Percentiles rank a stretch among this genome's conserved stretches.
Evolutionary conservation across 2,888 invertebrate species (phyloP).

Genomic region (Dicyrtoma fusca): DNA sequence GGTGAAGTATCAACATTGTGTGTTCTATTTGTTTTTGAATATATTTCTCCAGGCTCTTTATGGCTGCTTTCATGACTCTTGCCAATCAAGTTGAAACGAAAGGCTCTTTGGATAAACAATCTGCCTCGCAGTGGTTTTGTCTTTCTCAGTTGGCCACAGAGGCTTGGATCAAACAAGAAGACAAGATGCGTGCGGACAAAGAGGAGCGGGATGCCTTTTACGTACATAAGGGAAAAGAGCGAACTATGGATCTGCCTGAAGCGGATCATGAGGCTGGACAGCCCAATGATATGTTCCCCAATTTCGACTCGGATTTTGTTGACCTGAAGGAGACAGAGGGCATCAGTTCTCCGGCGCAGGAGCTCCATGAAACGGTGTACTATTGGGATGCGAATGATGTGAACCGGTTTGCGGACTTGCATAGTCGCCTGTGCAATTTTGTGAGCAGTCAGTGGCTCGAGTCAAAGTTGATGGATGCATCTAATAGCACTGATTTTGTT

Average conservation of each 20-base stretch:
- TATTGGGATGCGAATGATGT: slow-evolving; percentile 17
- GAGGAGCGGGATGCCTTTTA: slow-evolving; percentile 70
- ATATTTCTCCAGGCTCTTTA: slow-evolving; percentile 69
- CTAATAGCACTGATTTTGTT: slow-evolving; percentile 34
- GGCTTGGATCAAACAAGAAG: slow-evolving; percentile 74
- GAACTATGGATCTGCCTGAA: slow-evolving; percentile 45
- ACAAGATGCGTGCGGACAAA: slow-evolving; percentile 69
- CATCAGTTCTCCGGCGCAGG: background rate
- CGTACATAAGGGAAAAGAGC: slow-evolving; percentile 51
- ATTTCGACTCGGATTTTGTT: slow-evolving; percentile 48
- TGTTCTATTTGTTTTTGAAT: too few relatives aligned
- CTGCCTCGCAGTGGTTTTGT: slow-evolving; percentile 63
- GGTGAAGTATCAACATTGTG: too few relatives aligned
- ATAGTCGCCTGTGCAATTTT: background rate
- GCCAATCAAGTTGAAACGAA: slow-evolving; percentile 68
- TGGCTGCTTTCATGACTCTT: slow-evolving; percentile 72
- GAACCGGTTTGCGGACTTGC: background rate
- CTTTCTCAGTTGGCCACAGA: slow-evolving; percentile 67
- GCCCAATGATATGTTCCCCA: slow-evolving; percentile 51
- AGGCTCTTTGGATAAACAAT: slow-evolving; percentile 57
- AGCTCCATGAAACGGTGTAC: slow-evolving; percentile 41
- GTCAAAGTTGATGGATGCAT: background rate
- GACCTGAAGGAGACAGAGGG: slow-evolving; percentile 34
- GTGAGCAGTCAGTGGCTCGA: background rate
- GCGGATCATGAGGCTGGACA: slow-evolving; percentile 53